phyloP scores from a whole-genome alignment of 2,797 vertebrate species.

The Discoglossus pictus region DNA sequence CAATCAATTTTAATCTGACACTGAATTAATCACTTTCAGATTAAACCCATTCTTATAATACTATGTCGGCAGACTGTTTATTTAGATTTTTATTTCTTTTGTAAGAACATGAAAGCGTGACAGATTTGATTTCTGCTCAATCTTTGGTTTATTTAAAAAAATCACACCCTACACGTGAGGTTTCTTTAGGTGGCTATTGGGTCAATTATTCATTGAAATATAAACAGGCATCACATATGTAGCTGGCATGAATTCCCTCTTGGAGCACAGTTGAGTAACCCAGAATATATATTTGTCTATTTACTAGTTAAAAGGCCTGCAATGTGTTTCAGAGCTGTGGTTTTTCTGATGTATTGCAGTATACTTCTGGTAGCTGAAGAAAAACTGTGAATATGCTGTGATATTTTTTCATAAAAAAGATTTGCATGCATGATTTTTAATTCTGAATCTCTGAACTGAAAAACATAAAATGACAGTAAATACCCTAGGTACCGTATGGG shows the following conservation, averaged over 20 bases:
- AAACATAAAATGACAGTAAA: too few species aligned
- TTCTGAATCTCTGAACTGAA: too few species aligned
- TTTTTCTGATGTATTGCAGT: not conserved
- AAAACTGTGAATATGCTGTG: too few species aligned
- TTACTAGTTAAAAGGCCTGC: conserved; percentile 24
- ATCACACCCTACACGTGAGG: conserved; percentile 58
- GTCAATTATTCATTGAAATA: conserved; percentile 77
- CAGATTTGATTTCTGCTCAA: conserved; percentile 69
- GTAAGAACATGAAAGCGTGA: conserved; percentile 65
- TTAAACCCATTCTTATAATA: conserved; percentile 75
- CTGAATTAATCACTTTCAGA: conserved; percentile 86
- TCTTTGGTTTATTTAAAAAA: conserved; percentile 65
- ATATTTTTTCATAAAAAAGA: too few species aligned
- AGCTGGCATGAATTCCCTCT: conserved; percentile 68
- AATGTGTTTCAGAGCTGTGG: conserved; percentile 2
- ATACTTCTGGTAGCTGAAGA: too few species aligned
- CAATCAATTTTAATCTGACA: conserved; percentile 81
- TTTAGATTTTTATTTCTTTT: conserved; percentile 64
- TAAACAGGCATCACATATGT: conserved; percentile 75
- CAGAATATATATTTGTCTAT: conserved; percentile 84
- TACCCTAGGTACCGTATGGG: too few species aligned
- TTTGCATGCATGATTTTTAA: too few species aligned
- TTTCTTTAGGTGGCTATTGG: conserved; percentile 66
- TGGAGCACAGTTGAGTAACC: conserved; percentile 75
- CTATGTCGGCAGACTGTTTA: conserved; percentile 67